These are phyloP conservation scores for Erannis defoliaria DNA, from an alignment of 2,888 invertebrate genomes.

Conservation along the genomic window DNA sequence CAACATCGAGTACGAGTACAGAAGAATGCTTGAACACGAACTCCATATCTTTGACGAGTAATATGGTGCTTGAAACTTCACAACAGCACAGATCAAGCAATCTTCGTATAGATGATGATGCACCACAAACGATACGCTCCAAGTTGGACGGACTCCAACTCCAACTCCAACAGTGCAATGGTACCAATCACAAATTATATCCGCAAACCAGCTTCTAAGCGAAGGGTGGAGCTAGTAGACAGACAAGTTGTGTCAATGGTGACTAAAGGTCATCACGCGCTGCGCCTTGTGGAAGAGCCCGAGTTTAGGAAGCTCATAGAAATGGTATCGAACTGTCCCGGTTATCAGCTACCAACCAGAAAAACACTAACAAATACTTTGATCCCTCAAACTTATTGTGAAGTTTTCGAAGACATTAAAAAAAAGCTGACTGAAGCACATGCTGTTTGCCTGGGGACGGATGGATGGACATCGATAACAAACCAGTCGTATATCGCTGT, in stretches of 20 bases:
- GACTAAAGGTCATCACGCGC: background rate
- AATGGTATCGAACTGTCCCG: background rate
- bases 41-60: background rate
- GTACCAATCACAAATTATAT: background rate
- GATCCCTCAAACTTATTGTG: background rate
- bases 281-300: background rate
- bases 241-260: background rate
- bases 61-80: background rate
- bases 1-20: background rate
- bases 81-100: background rate
- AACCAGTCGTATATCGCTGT: background rate
- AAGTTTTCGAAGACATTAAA: background rate
- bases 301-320: background rate
- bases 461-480: background rate
- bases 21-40: background rate
- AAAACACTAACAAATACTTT: background rate
- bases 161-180: too few species aligned
- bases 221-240: background rate
- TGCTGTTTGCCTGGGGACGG: background rate
- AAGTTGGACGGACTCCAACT: too few species aligned
- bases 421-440: background rate
- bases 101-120: background rate
- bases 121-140: background rate
- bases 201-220: background rate
- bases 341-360: background rate